These are phyloP conservation scores for Lasioglossum malachurum DNA, from an alignment of 2,888 invertebrate genomes.

Conservation along the genomic window DNA sequence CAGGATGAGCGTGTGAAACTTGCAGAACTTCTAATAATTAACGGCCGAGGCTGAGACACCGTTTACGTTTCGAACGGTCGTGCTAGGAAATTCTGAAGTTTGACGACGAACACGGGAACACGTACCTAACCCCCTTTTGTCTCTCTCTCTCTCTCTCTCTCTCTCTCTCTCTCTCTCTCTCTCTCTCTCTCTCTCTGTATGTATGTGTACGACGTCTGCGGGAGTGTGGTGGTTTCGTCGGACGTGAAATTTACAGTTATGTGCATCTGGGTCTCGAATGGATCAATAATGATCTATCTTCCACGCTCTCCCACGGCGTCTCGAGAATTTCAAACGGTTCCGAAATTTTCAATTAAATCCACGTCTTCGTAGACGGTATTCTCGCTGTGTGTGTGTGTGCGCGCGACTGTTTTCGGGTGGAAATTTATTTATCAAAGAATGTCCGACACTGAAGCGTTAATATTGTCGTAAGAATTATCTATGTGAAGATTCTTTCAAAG, in stretches of 20 bases:
- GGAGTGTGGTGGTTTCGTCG: background rate
- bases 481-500: background rate
- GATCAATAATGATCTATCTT: background rate
- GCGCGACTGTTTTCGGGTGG: background rate
- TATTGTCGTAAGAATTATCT: background rate
- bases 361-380: background rate
- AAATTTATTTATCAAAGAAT: background rate
- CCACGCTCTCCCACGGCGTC: background rate
- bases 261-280: background rate
- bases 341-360: background rate
- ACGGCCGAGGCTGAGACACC: background rate
- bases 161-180: no score
- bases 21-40: slow-evolving; percentile 18
- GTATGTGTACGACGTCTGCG: background rate
- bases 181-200: background rate
- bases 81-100: slow-evolving; percentile 10
- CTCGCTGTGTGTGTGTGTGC: no score
- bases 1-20: background rate
- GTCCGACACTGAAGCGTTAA: no score
- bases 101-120: background rate
- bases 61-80: background rate
- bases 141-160: no score
- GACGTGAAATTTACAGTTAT: slow-evolving; percentile 6
- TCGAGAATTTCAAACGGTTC: background rate
- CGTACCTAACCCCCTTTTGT: background rate